Conservation (phyloP, 2,888 invertebrate genomes). For the Polydrusus cervinus region DNA sequence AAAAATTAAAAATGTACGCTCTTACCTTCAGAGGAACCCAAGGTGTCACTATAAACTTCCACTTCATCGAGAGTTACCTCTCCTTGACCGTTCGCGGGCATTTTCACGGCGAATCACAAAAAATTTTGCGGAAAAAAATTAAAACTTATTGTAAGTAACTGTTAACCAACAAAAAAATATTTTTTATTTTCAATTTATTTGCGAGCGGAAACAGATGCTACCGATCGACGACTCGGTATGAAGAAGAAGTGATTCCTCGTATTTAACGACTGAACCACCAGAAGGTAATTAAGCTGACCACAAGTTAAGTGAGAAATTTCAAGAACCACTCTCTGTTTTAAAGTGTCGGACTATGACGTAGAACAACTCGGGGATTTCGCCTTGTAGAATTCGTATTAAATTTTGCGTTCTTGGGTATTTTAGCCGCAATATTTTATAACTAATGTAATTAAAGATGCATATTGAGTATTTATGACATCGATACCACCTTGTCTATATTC, state of each 20-base stretch:
- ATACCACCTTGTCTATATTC: too few species aligned
- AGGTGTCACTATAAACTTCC: conserved; percentile 64
- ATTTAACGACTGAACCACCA: conserved; percentile 63
- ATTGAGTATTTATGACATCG: too few species aligned
- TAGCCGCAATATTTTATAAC: neutral
- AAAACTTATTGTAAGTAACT: too few species aligned
- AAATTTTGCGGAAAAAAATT: too few species aligned
- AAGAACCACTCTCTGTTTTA: conserved; percentile 44
- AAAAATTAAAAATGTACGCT: conserved; percentile 47
- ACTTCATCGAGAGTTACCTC: conserved; percentile 60
- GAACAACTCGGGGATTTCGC: conserved; percentile 36
- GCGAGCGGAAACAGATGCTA: neutral
- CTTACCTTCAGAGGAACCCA: conserved; percentile 60
- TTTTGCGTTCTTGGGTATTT: conserved; percentile 13
- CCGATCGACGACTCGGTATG: neutral
- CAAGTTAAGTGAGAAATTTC: conserved; percentile 37
- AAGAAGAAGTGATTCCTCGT: conserved; percentile 56
- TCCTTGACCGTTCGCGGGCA: conserved; percentile 65
- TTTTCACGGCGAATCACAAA: conserved; percentile 42
- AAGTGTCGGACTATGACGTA: conserved; percentile 38
- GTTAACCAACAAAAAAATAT: too few species aligned
- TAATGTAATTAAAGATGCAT: neutral
- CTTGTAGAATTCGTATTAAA: conserved; percentile 33
- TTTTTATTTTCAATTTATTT: neutral
- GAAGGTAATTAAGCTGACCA: conserved; percentile 21